A percentile compares a stretch with the other conserved stretches of the same genome.
These are phyloP conservation scores for Triops longicaudatus DNA, from an alignment of 1,140 invertebrate genomes.

Conservation along the genomic window DNA sequence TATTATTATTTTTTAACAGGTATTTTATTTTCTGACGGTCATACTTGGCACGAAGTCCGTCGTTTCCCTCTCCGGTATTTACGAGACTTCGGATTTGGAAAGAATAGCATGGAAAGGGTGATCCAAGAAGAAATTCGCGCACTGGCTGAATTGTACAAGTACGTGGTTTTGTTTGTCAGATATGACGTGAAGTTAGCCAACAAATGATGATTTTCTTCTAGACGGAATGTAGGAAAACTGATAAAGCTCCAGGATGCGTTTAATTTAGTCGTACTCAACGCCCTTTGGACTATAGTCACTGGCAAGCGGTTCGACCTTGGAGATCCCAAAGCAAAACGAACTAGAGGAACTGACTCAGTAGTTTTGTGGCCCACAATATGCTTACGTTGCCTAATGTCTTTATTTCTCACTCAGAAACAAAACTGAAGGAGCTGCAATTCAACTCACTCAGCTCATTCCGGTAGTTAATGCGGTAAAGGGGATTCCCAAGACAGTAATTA, in stretches of 20 bases:
- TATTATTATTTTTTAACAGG: too few relatives aligned
- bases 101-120: slow-evolving; percentile 29
- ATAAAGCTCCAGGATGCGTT: slow-evolving; percentile 20
- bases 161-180: not conserved
- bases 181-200: too few relatives aligned
- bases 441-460: not conserved
- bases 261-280: slow-evolving; percentile 24
- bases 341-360: slow-evolving; percentile 13
- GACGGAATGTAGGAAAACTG: not conserved
- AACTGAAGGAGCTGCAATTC: not conserved
- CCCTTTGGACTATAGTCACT: slow-evolving; percentile 25
- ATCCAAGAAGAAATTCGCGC: slow-evolving; percentile 31
- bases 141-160: slow-evolving; percentile 20
- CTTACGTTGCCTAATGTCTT: not conserved
- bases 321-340: slow-evolving; percentile 14
- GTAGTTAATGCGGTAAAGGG: not conserved
- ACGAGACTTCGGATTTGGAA: slow-evolving; percentile 32
- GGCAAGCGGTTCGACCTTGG: slow-evolving; percentile 21
- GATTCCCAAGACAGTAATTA: not conserved
- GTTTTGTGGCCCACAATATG: not conserved
- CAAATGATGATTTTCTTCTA: not conserved
- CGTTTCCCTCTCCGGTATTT: slow-evolving; percentile 31
- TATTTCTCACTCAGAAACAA: not conserved
- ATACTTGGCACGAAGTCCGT: slow-evolving; percentile 31
- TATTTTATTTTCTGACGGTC: slow-evolving; percentile 29